Percentiles rank a stretch among this genome's conserved stretches.
phyloP scores from a whole-genome alignment of 2,113 vertebrate species.

The Zootoca vivipara region DNA sequence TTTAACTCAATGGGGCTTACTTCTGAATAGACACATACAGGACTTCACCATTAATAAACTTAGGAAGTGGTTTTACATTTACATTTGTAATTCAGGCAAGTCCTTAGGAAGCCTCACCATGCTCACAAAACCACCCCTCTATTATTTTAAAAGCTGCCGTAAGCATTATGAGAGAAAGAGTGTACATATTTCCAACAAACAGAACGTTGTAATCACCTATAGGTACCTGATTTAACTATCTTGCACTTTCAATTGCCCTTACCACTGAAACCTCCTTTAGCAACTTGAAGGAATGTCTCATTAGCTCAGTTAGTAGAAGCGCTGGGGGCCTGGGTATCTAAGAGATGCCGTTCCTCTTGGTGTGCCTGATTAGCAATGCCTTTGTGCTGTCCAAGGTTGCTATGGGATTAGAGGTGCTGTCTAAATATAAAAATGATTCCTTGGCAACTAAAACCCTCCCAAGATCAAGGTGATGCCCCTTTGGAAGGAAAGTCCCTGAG shows the following conservation, averaged over 20 bases:
- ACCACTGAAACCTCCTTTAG: neutral
- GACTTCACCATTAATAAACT: neutral
- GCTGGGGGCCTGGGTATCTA: neutral
- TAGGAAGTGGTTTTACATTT: neutral
- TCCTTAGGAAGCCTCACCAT: neutral
- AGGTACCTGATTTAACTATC: neutral
- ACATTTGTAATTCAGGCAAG: neutral
- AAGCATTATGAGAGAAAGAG: neutral
- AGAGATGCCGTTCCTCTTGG: neutral
- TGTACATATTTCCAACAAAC: neutral
- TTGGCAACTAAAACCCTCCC: neutral
- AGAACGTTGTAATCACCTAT: neutral
- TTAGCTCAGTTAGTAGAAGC: neutral
- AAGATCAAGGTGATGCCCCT: neutral
- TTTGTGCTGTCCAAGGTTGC: neutral
- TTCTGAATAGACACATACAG: too few relatives aligned
- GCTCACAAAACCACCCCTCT: neutral
- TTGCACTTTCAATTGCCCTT: neutral
- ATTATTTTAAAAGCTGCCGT: neutral
- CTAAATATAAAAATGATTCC: constrained; percentile 1
- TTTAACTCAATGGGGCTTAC: too few relatives aligned
- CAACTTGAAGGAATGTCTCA: neutral
- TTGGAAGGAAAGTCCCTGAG: neutral
- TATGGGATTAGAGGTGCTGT: neutral
- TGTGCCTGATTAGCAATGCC: neutral